These are phyloP conservation scores for Gymnocypris eckloni DNA, from an alignment of 2,797 vertebrate species.

Conservation along the genomic window DNA sequence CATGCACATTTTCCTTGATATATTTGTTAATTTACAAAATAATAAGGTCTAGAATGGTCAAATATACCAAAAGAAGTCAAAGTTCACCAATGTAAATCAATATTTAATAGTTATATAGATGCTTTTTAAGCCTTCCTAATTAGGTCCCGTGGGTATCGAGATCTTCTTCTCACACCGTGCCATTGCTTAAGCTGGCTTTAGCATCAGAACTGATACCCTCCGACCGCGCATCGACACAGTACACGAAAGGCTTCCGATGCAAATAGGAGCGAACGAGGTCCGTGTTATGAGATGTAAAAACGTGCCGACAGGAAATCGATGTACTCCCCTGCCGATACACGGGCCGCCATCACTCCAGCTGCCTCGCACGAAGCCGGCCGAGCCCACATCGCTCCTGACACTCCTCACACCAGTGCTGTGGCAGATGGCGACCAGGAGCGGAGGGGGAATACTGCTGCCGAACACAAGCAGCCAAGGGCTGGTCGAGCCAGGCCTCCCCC, in stretches of 20 bases:
- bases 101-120: conserved; percentile 51
- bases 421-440: conserved; percentile 60
- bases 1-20: background rate
- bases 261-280: conserved; percentile 47
- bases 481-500: conserved; percentile 35
- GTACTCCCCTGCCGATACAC: conserved; percentile 60
- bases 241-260: background rate
- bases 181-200: conserved; percentile 52
- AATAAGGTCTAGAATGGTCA: conserved; percentile 16
- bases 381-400: conserved; percentile 62
- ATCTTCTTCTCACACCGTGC: conserved; percentile 35
- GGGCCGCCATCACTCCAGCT: conserved; percentile 58
- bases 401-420: conserved; percentile 57
- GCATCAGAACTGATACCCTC: conserved; percentile 50
- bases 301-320: conserved; percentile 60
- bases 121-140: conserved; percentile 58
- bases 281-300: conserved; percentile 60
- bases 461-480: conserved; percentile 51
- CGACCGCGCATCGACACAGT: conserved; percentile 16
- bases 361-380: conserved; percentile 48
- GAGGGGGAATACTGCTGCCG: conserved; percentile 66
- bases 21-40: conserved; percentile 28
- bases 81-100: conserved; percentile 54
- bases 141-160: conserved; percentile 44
- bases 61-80: conserved; percentile 40